Evolutionary conservation across 2,113 vertebrate species (phyloP), one percentile per base, ranked within the genome.

Genomic region (Xiphophorus couchianus): DNA sequence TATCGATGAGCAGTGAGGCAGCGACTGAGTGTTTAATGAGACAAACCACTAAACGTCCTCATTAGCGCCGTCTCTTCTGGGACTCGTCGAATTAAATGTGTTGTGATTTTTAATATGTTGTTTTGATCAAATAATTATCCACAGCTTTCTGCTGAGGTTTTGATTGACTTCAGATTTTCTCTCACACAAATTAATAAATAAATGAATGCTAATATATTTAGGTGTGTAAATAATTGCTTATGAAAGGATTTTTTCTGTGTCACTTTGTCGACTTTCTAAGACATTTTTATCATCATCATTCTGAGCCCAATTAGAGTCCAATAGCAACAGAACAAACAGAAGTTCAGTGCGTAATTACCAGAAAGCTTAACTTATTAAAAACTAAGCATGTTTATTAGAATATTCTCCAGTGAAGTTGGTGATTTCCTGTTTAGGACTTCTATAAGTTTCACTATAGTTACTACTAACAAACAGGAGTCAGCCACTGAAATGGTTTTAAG

Each of bases 11-110:
- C 76, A 84, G 71, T 8, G 71, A 54, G 54, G 48, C 70, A 74
- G 65, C 28, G 35, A 42, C 37, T 85, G 70, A 75, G 80, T 89
- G 65, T 73, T 85, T 82, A 83, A 86, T 84, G 66, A 69, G 76
- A 89, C 58, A 51, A 31, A n/a, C 22, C 78, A 74, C 62, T 77
- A 80, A 82, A 85, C 67, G 69, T 82, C 28, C 74, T 79, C 71
- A 91, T 89, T 83, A 80, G 69, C 42, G 7, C 13, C 5, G 11
- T 81, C 62, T 88, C 67, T 71, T 62, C 62, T 54, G 75, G 72
- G 82, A 87, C 83, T 80, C 31, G 37, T 69, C 33, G 9, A 58
- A 77, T 66, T 14, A 17, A 30, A 39, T n/a, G 30, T 37, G 30
- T 19, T 77, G 58, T 69, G 62, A 73, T 27, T 54, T 33, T 73